A percentile compares a stretch with the other conserved stretches of the same genome.
These are phyloP conservation scores for Pantherophis guttatus DNA, from an alignment of 2,113 vertebrate genomes.

Conservation along the genomic window DNA sequence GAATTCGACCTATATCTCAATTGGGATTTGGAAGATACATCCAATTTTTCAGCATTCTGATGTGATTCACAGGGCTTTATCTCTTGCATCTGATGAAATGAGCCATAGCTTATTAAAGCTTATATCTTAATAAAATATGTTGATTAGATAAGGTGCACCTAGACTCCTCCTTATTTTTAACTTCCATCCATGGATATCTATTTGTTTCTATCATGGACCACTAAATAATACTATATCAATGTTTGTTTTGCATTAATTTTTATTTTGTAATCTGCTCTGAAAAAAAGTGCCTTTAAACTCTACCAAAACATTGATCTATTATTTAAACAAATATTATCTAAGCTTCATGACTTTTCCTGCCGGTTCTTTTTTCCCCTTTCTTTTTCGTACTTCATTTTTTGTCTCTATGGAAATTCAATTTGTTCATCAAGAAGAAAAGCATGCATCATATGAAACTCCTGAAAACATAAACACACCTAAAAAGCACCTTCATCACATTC, in stretches of 20 bases:
- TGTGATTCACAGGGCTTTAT: not conserved
- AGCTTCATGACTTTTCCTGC: not conserved
- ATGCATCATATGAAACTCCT: slow-evolving; percentile 36
- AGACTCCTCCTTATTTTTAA: not conserved
- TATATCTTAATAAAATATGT: not conserved
- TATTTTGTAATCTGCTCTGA: not conserved
- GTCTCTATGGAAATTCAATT: slow-evolving; percentile 43
- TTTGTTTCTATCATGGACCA: not conserved
- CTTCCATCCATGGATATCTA: not conserved
- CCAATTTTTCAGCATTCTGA: not conserved
- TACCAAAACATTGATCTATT: not conserved
- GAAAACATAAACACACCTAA: slow-evolving; percentile 57
- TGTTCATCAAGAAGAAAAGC: slow-evolving; percentile 37
- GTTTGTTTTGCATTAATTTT: not conserved
- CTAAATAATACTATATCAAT: not conserved
- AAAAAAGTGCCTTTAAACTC: not conserved
- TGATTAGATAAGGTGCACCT: not conserved
- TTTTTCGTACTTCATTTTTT: slow-evolving; percentile 2
- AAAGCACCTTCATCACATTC: slow-evolving; percentile 35
- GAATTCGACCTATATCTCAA: not conserved
- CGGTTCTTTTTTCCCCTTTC: not conserved
- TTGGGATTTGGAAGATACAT: not conserved
- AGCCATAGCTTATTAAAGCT: not conserved
- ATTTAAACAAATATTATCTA: not conserved
- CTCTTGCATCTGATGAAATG: not conserved